Conservation (phyloP, 2,888 invertebrate genomes). For the Phaedon cochleariae region DNA sequence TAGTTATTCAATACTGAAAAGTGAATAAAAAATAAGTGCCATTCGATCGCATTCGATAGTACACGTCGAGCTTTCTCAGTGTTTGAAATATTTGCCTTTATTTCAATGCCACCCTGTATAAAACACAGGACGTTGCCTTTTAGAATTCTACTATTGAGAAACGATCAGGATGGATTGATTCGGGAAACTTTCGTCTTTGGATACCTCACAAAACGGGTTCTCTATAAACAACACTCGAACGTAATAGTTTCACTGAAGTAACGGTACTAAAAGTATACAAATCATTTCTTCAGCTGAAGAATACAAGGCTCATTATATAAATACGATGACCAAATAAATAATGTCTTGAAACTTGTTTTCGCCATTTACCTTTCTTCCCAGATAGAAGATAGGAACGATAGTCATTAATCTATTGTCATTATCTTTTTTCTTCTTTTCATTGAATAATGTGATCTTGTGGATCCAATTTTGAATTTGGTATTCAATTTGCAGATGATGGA, state of each 20-base stretch:
- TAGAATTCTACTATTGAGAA: not conserved
- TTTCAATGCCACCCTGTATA: no score
- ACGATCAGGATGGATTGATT: not conserved
- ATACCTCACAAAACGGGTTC: constrained; percentile 23
- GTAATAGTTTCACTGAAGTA: constrained; percentile 37
- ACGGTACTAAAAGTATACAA: constrained; percentile 34
- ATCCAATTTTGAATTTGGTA: no score
- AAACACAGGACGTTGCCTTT: not conserved
- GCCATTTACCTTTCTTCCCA: constrained; percentile 31
- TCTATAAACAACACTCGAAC: constrained; percentile 10
- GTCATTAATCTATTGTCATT: constrained; percentile 31
- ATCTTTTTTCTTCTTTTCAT: not conserved
- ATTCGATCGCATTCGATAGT: no score
- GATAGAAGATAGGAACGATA: constrained; percentile 23
- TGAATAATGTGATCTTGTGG: not conserved
- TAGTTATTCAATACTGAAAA: no score
- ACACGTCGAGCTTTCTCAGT: no score
- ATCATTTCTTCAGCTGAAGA: constrained; percentile 37
- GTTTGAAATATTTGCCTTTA: no score
- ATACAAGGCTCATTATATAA: not conserved
- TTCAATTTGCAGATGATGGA: no score
- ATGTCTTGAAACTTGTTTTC: constrained; percentile 34
- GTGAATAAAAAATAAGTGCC: no score
- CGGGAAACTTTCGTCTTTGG: constrained; percentile 13
- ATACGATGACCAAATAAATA: constrained; percentile 15